Percentiles rank a stretch among this genome's conserved stretches.
phyloP scores from a whole-genome alignment of 2,797 vertebrate genomes.

The Micromesistius poutassou region DNA sequence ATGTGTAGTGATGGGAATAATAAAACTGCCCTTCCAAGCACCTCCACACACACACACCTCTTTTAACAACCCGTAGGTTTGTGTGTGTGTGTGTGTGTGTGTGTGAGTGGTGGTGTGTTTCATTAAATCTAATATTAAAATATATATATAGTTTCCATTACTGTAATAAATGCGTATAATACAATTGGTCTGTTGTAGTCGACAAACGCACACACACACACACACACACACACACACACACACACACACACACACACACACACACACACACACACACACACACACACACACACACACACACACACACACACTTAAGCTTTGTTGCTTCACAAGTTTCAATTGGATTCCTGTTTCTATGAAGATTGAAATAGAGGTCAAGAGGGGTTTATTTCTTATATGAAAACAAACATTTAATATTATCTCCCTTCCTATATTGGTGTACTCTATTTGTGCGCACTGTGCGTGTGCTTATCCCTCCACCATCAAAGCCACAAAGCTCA shows the following conservation, averaged over 20 bases:
- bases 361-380: conserved; percentile 52
- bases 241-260: background rate
- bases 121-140: conserved; percentile 19
- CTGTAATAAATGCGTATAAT: conserved; percentile 14
- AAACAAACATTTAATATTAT: conserved; percentile 47
- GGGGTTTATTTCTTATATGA: conserved; percentile 49
- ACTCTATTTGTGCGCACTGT: background rate
- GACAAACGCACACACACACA: conserved; percentile 1
- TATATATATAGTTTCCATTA: conserved; percentile 17
- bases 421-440: background rate
- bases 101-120: background rate
- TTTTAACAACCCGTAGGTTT: background rate
- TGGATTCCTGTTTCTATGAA: conserved; percentile 31
- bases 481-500: background rate
- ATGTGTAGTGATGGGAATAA: background rate
- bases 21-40: background rate
- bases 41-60: background rate
- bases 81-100: background rate
- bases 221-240: conserved; percentile 17
- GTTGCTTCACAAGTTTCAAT: conserved; percentile 15
- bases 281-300: background rate
- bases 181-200: background rate
- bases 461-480: background rate
- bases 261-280: background rate
- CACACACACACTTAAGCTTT: conserved; percentile 9